Evolutionary conservation across 2,888 invertebrate genomes (phyloP).

Genomic region (Euclidia mi): DNA sequence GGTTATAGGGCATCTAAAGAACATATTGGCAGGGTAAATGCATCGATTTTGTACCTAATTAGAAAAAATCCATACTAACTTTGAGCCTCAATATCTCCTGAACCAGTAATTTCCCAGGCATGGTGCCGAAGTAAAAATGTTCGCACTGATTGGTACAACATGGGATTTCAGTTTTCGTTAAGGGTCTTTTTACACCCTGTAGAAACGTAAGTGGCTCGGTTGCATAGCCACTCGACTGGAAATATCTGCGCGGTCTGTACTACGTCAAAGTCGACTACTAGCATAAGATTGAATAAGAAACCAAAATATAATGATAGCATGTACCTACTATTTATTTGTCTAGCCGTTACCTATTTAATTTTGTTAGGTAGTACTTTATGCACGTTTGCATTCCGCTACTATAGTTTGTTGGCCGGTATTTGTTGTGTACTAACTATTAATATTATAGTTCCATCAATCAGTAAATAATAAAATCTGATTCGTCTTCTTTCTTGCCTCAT

Average conservation of each 20-base stretch:
- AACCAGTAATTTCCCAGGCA: too few species aligned
- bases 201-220: not conserved
- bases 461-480: constrained; percentile 33
- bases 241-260: too few species aligned
- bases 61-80: too few species aligned
- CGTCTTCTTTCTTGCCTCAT: constrained; percentile 49
- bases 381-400: constrained; percentile 44
- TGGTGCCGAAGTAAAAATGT: too few species aligned
- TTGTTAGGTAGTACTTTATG: constrained; percentile 51
- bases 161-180: too few species aligned
- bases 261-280: too few species aligned
- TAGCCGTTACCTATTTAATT: constrained; percentile 2
- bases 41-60: too few species aligned
- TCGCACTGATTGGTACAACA: too few species aligned
- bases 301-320: not conserved
- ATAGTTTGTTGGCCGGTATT: constrained; percentile 30
- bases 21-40: too few species aligned
- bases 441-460: constrained; percentile 30
- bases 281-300: not conserved
- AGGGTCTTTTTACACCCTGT: too few species aligned
- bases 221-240: not conserved
- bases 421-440: constrained; percentile 33
- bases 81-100: too few species aligned
- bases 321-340: not conserved
- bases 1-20: too few species aligned